Evolutionary conservation across 2,888 invertebrate species (phyloP).

Genomic region (Acanthococcus lagerstroemiae): DNA sequence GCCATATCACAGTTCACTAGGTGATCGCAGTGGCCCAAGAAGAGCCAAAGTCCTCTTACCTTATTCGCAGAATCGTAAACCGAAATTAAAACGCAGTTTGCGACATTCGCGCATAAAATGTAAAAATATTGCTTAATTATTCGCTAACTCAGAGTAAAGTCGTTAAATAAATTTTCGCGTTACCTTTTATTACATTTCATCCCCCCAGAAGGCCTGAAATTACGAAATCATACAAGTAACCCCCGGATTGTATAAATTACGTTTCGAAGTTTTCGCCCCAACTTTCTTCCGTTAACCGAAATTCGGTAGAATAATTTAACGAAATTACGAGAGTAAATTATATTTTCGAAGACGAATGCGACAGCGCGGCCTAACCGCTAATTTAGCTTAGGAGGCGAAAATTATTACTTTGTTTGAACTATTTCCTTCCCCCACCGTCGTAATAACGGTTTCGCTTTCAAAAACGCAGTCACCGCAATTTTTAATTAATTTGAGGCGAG

Average conservation of each 20-base stretch:
- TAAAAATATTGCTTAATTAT: no score
- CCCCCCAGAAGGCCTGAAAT: neutral
- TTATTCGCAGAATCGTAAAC: no score
- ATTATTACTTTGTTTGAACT: neutral
- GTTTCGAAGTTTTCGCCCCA: neutral
- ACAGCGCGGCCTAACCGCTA: neutral
- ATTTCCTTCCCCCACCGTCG: neutral
- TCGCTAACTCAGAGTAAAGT: no score
- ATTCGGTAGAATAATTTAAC: neutral
- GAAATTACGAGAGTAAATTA: neutral
- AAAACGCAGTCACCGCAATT: no score
- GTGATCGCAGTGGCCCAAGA: no score
- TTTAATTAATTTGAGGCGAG: no score
- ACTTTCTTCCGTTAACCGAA: neutral
- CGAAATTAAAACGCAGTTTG: no score
- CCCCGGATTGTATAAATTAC: neutral
- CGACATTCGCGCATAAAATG: no score
- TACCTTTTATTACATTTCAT: no score
- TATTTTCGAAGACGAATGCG: neutral
- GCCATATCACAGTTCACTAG: no score
- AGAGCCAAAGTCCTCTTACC: no score
- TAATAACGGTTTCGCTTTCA: no score
- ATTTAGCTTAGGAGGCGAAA: neutral
- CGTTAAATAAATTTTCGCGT: neutral
- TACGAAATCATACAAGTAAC: neutral